A percentile compares a stretch with the other conserved stretches of the same genome.
Conservation (phyloP, 2,888 invertebrate genomes). For the Athetis lepigone region DNA sequence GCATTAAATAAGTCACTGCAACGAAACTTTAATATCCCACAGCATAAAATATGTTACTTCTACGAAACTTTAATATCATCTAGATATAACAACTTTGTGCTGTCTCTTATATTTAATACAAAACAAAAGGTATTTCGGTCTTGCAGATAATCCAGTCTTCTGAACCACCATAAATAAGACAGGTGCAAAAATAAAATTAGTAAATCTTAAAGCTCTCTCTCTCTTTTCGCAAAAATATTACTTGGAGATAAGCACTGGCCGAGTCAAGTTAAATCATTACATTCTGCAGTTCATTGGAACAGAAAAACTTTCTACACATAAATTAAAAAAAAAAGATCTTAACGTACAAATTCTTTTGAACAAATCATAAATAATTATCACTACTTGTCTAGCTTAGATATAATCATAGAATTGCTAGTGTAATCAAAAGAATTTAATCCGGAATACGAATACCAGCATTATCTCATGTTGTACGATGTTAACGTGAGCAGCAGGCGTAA, state of each 20-base stretch:
- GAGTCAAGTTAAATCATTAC: not conserved
- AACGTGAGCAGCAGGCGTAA: slow-evolving; percentile 55
- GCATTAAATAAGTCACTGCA: not conserved
- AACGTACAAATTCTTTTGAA: not conserved
- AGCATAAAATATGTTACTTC: not conserved
- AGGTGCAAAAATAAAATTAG: not conserved
- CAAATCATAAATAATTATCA: slow-evolving; percentile 25
- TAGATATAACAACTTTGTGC: not conserved
- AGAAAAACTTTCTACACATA: too few species aligned
- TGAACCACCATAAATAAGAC: too few species aligned
- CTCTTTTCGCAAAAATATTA: not conserved
- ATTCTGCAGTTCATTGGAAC: slow-evolving; percentile 1
- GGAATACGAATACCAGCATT: slow-evolving; percentile 59
- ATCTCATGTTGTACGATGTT: slow-evolving; percentile 44
- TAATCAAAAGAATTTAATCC: slow-evolving; percentile 49
- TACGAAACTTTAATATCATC: not conserved
- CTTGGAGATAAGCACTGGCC: not conserved
- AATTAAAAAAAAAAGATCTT: not conserved
- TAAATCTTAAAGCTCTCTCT: not conserved
- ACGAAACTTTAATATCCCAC: not conserved
- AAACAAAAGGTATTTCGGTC: not conserved
- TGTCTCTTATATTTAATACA: not conserved
- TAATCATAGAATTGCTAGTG: slow-evolving; percentile 21
- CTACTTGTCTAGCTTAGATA: slow-evolving; percentile 31
- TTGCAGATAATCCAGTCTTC: not conserved